Conservation (phyloP, 2,797 vertebrate species). For the Galago senegalensis region DNA sequence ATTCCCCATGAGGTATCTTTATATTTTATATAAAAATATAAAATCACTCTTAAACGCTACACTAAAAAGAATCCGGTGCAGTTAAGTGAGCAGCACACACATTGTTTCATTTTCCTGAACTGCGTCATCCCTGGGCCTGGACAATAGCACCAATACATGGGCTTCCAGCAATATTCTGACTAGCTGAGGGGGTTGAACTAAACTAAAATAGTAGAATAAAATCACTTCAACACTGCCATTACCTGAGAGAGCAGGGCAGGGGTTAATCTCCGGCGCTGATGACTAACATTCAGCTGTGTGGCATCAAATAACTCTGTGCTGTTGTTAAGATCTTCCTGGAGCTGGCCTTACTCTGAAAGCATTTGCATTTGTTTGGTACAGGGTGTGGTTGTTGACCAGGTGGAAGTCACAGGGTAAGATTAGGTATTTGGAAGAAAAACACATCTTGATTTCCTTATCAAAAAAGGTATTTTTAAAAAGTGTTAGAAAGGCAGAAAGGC, state of each 20-base stretch:
- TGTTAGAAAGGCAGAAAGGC: background rate
- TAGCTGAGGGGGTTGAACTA: background rate
- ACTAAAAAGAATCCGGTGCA: background rate
- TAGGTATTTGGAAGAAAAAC: slow-evolving; percentile 31
- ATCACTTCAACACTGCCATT: slow-evolving; percentile 46
- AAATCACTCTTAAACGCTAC: background rate
- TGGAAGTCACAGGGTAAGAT: slow-evolving; percentile 52
- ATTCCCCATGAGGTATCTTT: background rate
- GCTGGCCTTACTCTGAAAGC: slow-evolving; percentile 47
- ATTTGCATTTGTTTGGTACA: slow-evolving; percentile 55
- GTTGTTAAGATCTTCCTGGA: slow-evolving; percentile 42
- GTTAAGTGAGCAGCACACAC: background rate
- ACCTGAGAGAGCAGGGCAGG: slow-evolving; percentile 37
- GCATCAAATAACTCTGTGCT: background rate
- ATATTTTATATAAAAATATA: slow-evolving; percentile 14
- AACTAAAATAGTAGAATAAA: slow-evolving; percentile 55
- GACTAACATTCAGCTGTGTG: slow-evolving; percentile 9
- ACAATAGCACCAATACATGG: slow-evolving; percentile 15
- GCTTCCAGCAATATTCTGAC: slow-evolving; percentile 17
- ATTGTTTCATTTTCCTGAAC: background rate
- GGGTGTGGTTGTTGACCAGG: slow-evolving; percentile 37
- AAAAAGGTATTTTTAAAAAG: background rate
- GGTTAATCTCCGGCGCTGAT: slow-evolving; percentile 17
- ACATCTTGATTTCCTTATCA: slow-evolving; percentile 58
- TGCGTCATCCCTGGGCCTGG: background rate